phyloP scores from a whole-genome alignment of 2,797 vertebrate species.

The Enteromius viviparus region DNA sequence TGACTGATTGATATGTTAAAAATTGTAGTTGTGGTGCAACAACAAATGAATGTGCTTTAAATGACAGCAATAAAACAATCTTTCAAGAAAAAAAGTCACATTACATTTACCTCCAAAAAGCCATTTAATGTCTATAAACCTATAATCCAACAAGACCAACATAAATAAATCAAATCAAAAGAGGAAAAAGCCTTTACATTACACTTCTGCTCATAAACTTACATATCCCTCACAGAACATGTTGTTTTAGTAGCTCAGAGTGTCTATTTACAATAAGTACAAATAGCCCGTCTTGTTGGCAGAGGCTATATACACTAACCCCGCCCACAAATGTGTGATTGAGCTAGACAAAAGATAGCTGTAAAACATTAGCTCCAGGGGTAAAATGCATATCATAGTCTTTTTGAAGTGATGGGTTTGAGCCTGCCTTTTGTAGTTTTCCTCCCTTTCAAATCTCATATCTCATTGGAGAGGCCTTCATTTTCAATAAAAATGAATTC shows the following conservation, averaged over 20 bases:
- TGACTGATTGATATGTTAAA: too few relatives aligned
- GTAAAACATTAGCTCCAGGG: too few relatives aligned
- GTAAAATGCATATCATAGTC: too few relatives aligned
- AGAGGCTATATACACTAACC: background rate
- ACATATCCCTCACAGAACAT: background rate
- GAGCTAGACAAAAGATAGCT: too few relatives aligned
- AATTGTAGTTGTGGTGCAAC: background rate
- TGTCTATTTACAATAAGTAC: too few relatives aligned
- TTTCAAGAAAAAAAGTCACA: background rate
- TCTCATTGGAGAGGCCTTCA: background rate
- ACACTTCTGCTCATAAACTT: background rate
- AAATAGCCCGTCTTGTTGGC: too few relatives aligned
- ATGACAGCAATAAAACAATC: background rate
- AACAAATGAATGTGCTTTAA: too few relatives aligned
- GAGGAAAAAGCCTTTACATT: background rate
- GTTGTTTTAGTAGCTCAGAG: background rate
- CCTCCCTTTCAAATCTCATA: too few relatives aligned
- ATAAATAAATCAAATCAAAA: too few relatives aligned
- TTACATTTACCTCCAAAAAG: background rate
- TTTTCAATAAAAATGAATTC: background rate
- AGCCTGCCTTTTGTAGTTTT: too few relatives aligned
- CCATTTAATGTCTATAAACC: background rate
- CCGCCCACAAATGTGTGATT: too few relatives aligned
- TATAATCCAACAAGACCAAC: background rate
- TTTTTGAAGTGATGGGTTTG: too few relatives aligned